Percentiles rank a stretch among this genome's conserved stretches.
Conservation (phyloP, 2,797 vertebrate species). For the Thamnophis elegans region DNA sequence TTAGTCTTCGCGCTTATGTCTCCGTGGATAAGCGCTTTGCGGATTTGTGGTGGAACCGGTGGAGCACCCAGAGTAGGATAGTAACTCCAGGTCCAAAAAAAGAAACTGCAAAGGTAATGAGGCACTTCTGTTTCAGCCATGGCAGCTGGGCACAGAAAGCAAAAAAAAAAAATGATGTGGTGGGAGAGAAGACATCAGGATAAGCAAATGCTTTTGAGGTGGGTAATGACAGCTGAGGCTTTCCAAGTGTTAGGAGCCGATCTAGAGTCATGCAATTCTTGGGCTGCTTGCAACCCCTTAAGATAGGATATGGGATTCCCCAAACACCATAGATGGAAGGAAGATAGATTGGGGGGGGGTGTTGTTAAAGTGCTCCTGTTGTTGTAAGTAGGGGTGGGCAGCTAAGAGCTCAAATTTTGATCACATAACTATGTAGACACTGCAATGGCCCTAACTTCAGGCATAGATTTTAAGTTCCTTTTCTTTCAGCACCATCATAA, state of each 20-base stretch:
- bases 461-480: neutral
- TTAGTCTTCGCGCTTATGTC: too few relatives aligned
- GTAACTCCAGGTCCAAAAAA: neutral
- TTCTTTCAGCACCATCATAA: neutral
- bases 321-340: neutral
- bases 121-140: neutral
- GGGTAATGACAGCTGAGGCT: neutral
- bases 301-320: neutral
- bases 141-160: neutral
- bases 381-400: neutral
- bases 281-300: neutral
- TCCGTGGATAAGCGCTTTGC: too few relatives aligned
- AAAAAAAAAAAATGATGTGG: neutral
- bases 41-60: too few relatives aligned
- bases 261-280: neutral
- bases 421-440: neutral
- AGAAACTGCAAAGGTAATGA: neutral
- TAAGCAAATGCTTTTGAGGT: neutral
- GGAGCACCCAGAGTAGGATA: neutral
- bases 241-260: neutral
- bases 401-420: neutral
- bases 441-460: neutral
- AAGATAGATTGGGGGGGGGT: too few relatives aligned
- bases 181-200: neutral
- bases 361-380: neutral